A percentile compares a stretch with the other conserved stretches of the same genome.
Evolutionary conservation across 2,113 vertebrate species (phyloP).

Genomic region (Takifugu flavidus): DNA sequence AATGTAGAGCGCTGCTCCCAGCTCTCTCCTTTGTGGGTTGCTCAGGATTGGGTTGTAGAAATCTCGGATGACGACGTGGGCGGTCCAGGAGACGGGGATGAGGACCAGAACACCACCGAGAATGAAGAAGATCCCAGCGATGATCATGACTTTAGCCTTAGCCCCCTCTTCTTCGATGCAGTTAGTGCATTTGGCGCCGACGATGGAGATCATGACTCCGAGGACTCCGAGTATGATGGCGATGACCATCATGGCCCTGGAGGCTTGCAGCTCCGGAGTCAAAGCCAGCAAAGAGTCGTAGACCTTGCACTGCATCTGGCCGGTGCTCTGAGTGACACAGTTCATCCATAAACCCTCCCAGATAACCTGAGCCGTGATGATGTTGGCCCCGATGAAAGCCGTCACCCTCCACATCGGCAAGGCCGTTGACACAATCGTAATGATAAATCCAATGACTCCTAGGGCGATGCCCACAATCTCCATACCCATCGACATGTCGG

Average conservation of each 20-base stretch:
- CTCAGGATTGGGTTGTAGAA: constrained; percentile 70
- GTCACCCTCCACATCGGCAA: constrained; percentile 76
- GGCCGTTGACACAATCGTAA: constrained; percentile 70
- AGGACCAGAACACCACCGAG: constrained; percentile 69
- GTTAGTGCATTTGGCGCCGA: constrained; percentile 80
- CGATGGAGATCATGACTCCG: constrained; percentile 70
- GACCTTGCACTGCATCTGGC: constrained; percentile 81
- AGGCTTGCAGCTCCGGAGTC: constrained; percentile 71
- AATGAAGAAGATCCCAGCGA: constrained; percentile 72
- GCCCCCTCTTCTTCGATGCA: constrained; percentile 74
- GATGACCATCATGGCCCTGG: constrained; percentile 74
- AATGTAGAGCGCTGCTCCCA: constrained; percentile 74
- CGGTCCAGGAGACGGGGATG: constrained; percentile 73
- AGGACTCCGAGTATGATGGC: constrained; percentile 72
- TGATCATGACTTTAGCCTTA: constrained; percentile 77
- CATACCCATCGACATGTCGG: constrained; percentile 76
- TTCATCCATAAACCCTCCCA: constrained; percentile 80
- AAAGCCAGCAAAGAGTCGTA: constrained; percentile 78
- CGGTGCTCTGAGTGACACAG: constrained; percentile 78
- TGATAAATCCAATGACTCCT: constrained; percentile 70
- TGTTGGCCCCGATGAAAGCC: constrained; percentile 77
- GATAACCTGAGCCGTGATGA: constrained; percentile 74
- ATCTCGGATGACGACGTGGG: constrained; percentile 57
- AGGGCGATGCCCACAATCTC: constrained; percentile 77
- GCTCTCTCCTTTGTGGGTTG: constrained; percentile 59